A percentile compares a stretch with the other conserved stretches of the same genome.
Conservation (phyloP, 64 coral and sea anemone species). For the Pocillopora damicornis region DNA sequence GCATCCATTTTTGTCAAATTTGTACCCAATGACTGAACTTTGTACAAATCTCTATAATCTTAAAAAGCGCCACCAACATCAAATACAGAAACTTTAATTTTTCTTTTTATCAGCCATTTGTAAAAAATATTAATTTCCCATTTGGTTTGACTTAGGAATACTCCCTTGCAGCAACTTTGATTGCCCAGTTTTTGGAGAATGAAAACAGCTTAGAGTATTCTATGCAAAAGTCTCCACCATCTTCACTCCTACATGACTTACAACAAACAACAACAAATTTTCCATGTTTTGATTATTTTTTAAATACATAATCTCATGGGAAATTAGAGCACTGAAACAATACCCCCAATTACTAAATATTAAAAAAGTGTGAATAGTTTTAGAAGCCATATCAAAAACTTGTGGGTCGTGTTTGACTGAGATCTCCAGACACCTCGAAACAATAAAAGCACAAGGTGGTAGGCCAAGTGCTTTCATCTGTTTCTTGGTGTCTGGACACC, state of each 20-base stretch:
- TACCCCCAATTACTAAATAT: too few species aligned
- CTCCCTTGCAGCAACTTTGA: slow-evolving; percentile 16
- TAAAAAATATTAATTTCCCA: slow-evolving; percentile 60
- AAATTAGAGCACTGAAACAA: too few species aligned
- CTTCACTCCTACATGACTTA: too few species aligned
- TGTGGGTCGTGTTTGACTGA: slow-evolving; percentile 5
- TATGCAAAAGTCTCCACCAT: too few species aligned
- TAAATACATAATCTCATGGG: too few species aligned
- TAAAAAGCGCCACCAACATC: slow-evolving; percentile 12
- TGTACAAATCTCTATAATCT: slow-evolving; percentile 32
- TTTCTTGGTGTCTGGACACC: too few species aligned
- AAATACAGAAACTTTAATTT: slow-evolving; percentile 39
- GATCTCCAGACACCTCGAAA: slow-evolving; percentile 8
- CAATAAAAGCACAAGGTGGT: too few species aligned
- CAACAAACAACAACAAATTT: too few species aligned
- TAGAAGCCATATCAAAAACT: slow-evolving; percentile 35
- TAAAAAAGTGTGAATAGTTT: slow-evolving; percentile 29
- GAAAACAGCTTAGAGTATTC: too few species aligned
- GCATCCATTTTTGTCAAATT: slow-evolving; percentile 25
- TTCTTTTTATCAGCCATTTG: slow-evolving; percentile 67
- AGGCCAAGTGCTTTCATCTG: too few species aligned
- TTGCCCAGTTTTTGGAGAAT: slow-evolving; percentile 2
- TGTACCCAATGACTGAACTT: slow-evolving; percentile 50
- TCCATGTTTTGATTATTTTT: too few species aligned
- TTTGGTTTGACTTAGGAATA: slow-evolving; percentile 39